These are phyloP conservation scores for Motacilla tschutschensis DNA, from an alignment of 2,113 vertebrate species.

Conservation along the genomic window DNA sequence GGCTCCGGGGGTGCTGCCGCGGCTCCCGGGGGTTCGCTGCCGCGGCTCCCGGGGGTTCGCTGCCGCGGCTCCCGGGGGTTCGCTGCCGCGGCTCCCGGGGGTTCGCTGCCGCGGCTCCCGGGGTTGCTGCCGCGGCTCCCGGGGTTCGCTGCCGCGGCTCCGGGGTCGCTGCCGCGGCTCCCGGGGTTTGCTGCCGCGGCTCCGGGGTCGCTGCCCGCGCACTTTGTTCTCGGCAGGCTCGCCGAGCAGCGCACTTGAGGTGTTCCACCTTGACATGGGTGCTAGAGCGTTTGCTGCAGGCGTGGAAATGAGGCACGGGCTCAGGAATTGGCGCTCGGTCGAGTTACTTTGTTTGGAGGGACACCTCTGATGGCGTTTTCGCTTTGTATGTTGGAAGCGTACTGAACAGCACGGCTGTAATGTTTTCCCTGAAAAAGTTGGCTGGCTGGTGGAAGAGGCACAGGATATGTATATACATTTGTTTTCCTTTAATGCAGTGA, in stretches of 20 bases:
- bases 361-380: not conserved
- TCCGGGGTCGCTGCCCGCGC: not conserved
- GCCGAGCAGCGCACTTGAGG: not conserved
- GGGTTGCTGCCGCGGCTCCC: no score
- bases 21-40: no score
- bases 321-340: not conserved
- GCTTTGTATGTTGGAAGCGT: not conserved
- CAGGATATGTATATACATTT: not conserved
- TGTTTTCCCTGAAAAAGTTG: not conserved
- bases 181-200: no score
- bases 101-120: no score
- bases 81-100: no score
- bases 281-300: not conserved
- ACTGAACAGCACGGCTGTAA: not conserved
- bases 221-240: slow-evolving; percentile 10
- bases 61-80: no score
- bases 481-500: not conserved
- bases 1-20: no score
- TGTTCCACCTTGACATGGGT: rapidly evolving
- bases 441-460: not conserved
- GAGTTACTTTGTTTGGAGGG: not conserved
- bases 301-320: not conserved
- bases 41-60: no score
- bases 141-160: no score
- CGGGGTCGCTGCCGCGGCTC: no score